Percentiles rank a stretch among this genome's conserved stretches.
phyloP scores from a whole-genome alignment of 2,888 invertebrate genomes.

The Entomobrya multifasciata region DNA sequence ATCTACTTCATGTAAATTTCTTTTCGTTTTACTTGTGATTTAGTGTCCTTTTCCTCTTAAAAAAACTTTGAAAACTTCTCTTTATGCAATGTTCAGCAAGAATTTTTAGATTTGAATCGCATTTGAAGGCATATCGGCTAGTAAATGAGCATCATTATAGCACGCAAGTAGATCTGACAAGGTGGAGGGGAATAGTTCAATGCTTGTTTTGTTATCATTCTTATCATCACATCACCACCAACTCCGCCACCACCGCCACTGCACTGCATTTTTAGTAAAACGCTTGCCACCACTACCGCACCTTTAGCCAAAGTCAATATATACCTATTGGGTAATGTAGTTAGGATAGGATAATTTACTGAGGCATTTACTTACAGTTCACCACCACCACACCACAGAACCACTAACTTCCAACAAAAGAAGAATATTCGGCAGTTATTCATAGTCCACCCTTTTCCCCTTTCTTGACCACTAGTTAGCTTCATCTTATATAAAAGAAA shows the following conservation, averaged over 20 bases:
- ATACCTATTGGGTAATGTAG: neutral
- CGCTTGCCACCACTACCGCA: neutral
- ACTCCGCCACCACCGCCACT: conserved; percentile 7
- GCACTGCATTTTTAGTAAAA: neutral
- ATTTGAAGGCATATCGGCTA: neutral
- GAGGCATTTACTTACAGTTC: neutral
- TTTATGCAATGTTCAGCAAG: too few species aligned
- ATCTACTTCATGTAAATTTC: too few species aligned
- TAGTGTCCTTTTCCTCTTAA: neutral
- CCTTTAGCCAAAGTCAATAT: conserved; percentile 8
- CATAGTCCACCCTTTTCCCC: conserved; percentile 4
- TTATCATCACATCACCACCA: conserved; percentile 49
- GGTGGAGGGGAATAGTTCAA: conserved; percentile 23
- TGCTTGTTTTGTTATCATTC: conserved; percentile 34
- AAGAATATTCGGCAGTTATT: neutral
- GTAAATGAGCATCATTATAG: neutral
- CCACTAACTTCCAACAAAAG: neutral
- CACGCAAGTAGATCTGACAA: neutral
- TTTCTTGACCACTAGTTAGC: neutral
- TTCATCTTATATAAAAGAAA: neutral
- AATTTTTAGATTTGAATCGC: too few species aligned
- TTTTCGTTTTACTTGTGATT: neutral
- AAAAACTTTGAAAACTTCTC: neutral
- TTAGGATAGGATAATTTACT: neutral
- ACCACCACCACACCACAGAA: neutral